Evolutionary conservation across 23 tunicate genomes (phyloP).

Genomic region (Botrylloides violaceus): DNA sequence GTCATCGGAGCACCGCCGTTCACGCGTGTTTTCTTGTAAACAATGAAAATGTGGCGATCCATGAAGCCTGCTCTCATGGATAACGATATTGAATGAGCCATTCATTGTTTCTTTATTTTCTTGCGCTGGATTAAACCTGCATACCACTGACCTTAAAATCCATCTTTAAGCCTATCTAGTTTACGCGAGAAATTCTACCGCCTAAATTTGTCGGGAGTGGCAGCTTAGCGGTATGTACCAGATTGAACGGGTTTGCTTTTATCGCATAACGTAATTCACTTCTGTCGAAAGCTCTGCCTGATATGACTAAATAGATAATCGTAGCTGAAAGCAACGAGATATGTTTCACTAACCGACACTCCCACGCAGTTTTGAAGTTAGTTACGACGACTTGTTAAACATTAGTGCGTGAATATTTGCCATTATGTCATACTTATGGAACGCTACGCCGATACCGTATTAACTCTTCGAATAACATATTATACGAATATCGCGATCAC

Average conservation of each 20-base stretch:
- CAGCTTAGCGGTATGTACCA: neutral
- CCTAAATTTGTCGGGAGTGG: neutral
- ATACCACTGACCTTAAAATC: neutral
- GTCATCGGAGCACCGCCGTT: too few species aligned
- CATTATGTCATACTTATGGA: neutral
- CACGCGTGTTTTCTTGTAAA: too few species aligned
- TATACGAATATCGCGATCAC: too few species aligned
- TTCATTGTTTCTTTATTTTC: neutral
- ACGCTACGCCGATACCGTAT: neutral
- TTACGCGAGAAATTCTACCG: neutral
- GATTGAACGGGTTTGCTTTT: neutral
- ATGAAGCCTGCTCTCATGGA: neutral
- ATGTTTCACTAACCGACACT: neutral
- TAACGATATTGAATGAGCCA: neutral
- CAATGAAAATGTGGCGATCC: neutral
- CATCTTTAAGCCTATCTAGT: neutral
- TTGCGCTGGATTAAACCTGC: neutral
- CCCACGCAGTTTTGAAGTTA: neutral
- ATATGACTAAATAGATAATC: neutral
- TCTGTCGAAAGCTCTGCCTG: too few species aligned
- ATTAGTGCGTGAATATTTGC: neutral
- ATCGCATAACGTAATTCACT: too few species aligned
- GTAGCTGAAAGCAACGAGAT: neutral
- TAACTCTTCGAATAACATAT: neutral
- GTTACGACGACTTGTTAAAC: neutral